A percentile compares a stretch with the other conserved stretches of the same genome.
Evolutionary conservation across 2,797 vertebrate genomes (phyloP).

Genomic region (Falco peregrinus): DNA sequence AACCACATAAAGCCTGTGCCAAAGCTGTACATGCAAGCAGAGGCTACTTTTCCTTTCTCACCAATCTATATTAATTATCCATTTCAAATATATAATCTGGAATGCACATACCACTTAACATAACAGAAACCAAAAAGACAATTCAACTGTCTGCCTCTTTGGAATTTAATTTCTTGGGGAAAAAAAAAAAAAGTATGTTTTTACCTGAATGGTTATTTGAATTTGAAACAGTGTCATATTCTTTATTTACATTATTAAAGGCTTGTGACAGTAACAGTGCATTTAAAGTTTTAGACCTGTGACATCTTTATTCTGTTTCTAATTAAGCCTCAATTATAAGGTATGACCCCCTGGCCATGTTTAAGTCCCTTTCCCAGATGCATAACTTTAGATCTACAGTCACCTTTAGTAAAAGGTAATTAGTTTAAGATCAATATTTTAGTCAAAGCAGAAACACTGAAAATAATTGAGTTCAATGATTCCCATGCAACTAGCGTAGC

Average conservation of each 20-base stretch:
- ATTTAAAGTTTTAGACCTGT: constrained; percentile 1
- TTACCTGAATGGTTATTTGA: background rate
- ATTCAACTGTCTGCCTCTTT: background rate
- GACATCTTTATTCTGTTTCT: constrained; percentile 4
- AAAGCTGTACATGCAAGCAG: background rate
- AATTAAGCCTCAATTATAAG: constrained; percentile 33
- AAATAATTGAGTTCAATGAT: background rate
- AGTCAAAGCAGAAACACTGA: background rate
- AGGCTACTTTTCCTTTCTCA: background rate
- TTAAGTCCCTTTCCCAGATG: constrained; percentile 1
- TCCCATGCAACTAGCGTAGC: background rate
- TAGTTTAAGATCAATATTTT: constrained; percentile 35
- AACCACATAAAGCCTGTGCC: background rate
- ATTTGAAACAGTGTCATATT: constrained; percentile 15
- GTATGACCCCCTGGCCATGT: background rate
- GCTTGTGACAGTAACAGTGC: background rate
- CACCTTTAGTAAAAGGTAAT: background rate
- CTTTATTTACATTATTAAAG: constrained; percentile 43
- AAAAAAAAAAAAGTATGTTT: constrained; percentile 9
- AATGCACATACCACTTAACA: background rate
- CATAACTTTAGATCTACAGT: background rate
- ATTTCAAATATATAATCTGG: background rate
- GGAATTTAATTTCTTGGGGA: background rate
- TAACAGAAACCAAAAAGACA: background rate
- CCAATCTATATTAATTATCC: background rate